These are phyloP conservation scores for Glossophaga mutica DNA, from an alignment of 2,797 vertebrate genomes.

Conservation along the genomic window DNA sequence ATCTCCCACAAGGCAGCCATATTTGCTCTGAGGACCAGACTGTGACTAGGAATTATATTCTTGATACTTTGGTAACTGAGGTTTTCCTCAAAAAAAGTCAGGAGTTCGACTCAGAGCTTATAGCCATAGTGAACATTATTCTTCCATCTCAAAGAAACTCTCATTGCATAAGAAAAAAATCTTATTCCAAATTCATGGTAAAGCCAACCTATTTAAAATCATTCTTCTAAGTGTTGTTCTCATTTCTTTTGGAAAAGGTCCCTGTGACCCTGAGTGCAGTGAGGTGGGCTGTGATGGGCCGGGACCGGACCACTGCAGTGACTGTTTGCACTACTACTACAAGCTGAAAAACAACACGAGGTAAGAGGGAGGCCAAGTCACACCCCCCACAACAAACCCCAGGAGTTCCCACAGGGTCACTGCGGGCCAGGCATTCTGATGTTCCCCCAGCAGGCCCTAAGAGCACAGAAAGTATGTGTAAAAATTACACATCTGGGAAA, in stretches of 20 bases:
- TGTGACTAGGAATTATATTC: background rate
- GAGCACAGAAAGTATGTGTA: background rate
- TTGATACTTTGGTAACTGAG: background rate
- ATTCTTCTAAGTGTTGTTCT: background rate
- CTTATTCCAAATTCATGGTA: background rate
- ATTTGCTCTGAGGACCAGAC: background rate
- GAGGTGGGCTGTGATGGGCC: constrained; percentile 96
- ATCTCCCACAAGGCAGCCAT: background rate
- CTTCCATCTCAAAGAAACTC: background rate
- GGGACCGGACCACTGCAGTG: constrained; percentile 96
- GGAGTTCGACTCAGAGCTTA: background rate
- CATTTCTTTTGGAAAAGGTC: constrained; percentile 82
- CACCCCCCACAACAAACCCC: background rate
- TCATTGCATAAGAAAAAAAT: background rate
- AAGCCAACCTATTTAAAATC: background rate
- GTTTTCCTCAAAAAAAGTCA: background rate
- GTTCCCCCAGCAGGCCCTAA: background rate
- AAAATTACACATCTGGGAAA: background rate
- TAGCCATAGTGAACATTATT: background rate
- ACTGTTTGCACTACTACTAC: constrained; percentile 97
- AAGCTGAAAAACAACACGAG: constrained; percentile 99
- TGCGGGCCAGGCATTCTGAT: background rate
- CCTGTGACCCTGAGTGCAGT: constrained; percentile 95
- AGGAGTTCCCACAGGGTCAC: background rate
- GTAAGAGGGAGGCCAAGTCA: constrained; percentile 74